These are phyloP conservation scores for Sphyrna mokarran DNA, from an alignment of 2,113 vertebrate species.

Conservation along the genomic window DNA sequence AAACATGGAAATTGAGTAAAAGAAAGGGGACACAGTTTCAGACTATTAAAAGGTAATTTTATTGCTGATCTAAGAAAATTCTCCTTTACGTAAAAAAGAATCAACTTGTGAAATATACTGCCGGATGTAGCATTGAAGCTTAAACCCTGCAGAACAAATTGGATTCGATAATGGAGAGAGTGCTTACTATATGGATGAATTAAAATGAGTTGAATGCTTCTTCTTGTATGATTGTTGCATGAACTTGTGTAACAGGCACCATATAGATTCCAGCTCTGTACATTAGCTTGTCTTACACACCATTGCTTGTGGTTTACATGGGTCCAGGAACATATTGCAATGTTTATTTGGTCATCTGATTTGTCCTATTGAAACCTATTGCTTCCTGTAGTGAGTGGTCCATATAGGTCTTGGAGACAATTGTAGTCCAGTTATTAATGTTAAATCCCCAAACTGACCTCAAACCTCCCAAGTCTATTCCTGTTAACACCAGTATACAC, in stretches of 20 bases:
- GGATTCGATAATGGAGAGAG: neutral
- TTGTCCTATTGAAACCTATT: neutral
- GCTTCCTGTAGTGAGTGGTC: neutral
- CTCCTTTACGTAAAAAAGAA: neutral
- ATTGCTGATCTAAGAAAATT: neutral
- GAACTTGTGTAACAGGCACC: neutral
- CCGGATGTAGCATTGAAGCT: neutral
- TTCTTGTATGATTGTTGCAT: neutral
- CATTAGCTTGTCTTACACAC: neutral
- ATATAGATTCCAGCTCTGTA: neutral
- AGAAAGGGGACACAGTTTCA: neutral
- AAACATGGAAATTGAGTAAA: neutral
- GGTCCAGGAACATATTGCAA: neutral
- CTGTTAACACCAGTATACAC: neutral
- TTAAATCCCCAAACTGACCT: neutral
- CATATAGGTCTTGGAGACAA: neutral
- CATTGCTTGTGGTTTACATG: neutral
- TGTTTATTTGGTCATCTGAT: neutral
- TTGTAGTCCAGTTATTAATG: neutral
- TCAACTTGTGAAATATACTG: neutral
- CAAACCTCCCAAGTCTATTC: neutral
- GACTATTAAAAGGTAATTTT: neutral
- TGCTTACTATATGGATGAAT: neutral
- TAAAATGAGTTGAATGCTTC: neutral
- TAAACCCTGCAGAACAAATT: neutral